These are phyloP conservation scores for Brachionus paranguensis DNA, from an alignment of 1,140 invertebrate species.

Conservation along the genomic window DNA sequence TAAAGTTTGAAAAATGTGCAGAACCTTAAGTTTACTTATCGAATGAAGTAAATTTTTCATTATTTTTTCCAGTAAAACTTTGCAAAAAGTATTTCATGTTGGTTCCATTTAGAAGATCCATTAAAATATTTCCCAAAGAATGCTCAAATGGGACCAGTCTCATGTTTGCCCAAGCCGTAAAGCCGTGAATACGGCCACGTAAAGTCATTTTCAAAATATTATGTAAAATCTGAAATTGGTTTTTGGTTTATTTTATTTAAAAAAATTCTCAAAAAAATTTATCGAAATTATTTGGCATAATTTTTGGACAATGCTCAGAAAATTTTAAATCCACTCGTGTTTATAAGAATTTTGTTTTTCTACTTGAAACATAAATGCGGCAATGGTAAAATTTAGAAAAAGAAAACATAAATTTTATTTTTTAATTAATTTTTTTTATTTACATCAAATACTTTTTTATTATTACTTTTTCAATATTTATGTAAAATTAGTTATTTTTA, in stretches of 20 bases:
- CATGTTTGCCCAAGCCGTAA: constrained; percentile 54
- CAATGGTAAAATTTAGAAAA: neutral
- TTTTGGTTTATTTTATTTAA: neutral
- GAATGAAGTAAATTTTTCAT: constrained; percentile 49
- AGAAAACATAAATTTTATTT: neutral
- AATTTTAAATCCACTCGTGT: neutral
- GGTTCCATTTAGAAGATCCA: constrained; percentile 52
- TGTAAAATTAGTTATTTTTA: neutral
- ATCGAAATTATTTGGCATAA: neutral
- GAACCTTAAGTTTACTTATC: constrained; percentile 46
- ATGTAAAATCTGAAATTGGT: too few species aligned
- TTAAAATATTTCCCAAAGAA: constrained; percentile 50
- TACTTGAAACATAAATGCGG: neutral
- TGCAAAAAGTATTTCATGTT: constrained; percentile 52
- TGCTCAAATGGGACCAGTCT: constrained; percentile 47
- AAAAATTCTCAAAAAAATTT: neutral
- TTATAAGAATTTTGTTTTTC: neutral
- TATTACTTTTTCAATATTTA: neutral
- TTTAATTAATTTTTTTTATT: neutral
- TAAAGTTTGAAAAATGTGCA: neutral
- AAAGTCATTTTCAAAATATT: constrained; percentile 46
- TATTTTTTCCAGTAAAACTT: constrained; percentile 50
- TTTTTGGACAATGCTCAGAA: neutral
- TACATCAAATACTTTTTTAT: neutral
- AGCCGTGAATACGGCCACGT: constrained; percentile 50